Conservation (phyloP, 2,113 vertebrate species). For the Irena cyanogastra region DNA sequence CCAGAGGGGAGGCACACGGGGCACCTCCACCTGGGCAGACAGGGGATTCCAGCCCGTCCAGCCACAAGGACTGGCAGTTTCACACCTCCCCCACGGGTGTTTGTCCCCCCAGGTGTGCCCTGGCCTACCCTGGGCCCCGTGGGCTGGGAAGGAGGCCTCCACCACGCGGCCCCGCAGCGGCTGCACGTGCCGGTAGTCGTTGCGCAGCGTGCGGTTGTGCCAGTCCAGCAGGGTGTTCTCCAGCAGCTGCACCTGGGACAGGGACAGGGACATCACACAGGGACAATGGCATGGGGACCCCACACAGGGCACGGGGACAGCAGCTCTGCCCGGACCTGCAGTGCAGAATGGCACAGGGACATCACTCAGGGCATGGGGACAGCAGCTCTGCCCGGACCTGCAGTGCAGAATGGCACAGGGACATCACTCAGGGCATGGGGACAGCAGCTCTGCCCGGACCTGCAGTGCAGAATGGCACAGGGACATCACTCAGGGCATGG, state of each 20-base stretch:
- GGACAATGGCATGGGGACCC: not conserved
- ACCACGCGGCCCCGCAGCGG: constrained; percentile 80
- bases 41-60: not conserved
- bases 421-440: too few species aligned
- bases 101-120: not conserved
- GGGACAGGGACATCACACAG: not conserved
- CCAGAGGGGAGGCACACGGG: not conserved
- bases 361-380: not conserved
- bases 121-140: constrained; percentile 18
- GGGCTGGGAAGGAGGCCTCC: constrained; percentile 79
- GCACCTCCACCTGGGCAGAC: not conserved
- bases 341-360: not conserved
- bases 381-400: not conserved
- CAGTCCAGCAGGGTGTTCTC: constrained; percentile 82
- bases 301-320: not conserved
- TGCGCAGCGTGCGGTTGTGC: constrained; percentile 79
- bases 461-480: accelerated
- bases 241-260: constrained; percentile 75
- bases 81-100: accelerated
- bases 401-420: not conserved
- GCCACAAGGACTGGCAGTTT: accelerated
- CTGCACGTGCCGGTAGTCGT: constrained; percentile 81
- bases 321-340: too few species aligned
- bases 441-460: too few species aligned
- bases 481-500: accelerated